A percentile compares a stretch with the other conserved stretches of the same genome.
phyloP scores from a whole-genome alignment of 2,888 invertebrate genomes.

The Pseudococcus viburni region DNA sequence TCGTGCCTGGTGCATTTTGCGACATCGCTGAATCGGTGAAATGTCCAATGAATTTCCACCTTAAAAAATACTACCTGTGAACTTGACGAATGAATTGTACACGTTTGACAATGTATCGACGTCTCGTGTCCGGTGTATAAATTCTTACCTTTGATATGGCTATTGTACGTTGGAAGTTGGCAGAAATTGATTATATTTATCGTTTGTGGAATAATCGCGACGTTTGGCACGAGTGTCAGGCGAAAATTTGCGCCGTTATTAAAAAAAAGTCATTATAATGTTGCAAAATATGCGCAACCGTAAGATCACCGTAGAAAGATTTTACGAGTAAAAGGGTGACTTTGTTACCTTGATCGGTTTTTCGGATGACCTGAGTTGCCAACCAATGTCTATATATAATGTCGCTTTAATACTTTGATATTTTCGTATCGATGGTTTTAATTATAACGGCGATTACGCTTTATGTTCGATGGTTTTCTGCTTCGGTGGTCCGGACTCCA shows the following conservation, averaged over 20 bases:
- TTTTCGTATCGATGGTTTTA: constrained; percentile 39
- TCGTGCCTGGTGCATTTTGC: not conserved
- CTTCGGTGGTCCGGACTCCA: not conserved
- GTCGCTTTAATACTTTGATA: not conserved
- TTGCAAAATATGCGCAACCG: not conserved
- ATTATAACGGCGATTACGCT: constrained; percentile 36
- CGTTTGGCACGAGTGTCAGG: not conserved
- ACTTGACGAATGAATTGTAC: constrained; percentile 17
- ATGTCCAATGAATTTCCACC: not conserved
- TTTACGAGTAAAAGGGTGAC: not conserved
- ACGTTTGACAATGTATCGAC: not conserved
- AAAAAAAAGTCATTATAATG: not conserved
- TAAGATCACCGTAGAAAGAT: not conserved
- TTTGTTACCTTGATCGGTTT: constrained; percentile 51
- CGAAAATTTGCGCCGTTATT: not conserved
- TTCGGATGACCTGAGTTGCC: constrained; percentile 30
- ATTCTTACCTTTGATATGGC: not conserved
- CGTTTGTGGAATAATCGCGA: not conserved
- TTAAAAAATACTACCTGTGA: not conserved
- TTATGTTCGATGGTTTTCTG: constrained; percentile 36
- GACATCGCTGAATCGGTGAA: not conserved
- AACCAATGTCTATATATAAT: constrained; percentile 9
- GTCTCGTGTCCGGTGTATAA: not conserved
- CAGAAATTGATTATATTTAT: not conserved
- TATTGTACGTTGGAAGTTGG: not conserved